phyloP scores from a whole-genome alignment of 30 jellyfish, hydroid and myxozoan genomes.

The Calvadosia cruxmelitensis region DNA sequence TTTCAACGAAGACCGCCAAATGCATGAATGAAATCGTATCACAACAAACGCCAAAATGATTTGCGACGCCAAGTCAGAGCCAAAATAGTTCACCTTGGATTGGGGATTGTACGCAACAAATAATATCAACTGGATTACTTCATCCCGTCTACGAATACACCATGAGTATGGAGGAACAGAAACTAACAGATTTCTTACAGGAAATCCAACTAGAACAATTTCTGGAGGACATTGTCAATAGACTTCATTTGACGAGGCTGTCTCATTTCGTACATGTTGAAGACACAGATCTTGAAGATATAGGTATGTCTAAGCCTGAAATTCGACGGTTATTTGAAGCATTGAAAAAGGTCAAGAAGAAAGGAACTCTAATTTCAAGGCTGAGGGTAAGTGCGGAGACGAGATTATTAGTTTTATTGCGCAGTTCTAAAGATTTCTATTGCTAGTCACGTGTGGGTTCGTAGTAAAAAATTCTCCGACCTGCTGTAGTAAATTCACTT shows the following conservation, averaged over 20 bases:
- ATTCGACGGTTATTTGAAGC: conserved; percentile 65
- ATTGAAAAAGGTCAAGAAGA: conserved; percentile 39
- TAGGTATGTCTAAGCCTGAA: conserved; percentile 93
- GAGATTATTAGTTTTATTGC: too few relatives aligned
- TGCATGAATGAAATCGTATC: not conserved
- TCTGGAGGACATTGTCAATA: conserved; percentile 19
- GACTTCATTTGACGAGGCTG: conserved; percentile 67
- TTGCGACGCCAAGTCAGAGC: too few relatives aligned
- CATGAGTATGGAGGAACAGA: conserved; percentile 34
- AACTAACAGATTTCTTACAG: conserved; percentile 36
- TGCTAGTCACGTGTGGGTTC: too few relatives aligned
- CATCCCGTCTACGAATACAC: too few relatives aligned
- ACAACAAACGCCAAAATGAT: not conserved
- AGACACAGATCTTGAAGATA: conserved; percentile 54
- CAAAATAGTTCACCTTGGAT: too few relatives aligned
- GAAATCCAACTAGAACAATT: conserved; percentile 81
- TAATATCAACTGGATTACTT: too few relatives aligned
- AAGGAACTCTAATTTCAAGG: conserved; percentile 1
- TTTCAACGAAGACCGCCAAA: not conserved
- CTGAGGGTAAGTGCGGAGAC: conserved; percentile 18
- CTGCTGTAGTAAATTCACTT: not conserved
- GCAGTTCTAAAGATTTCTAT: too few relatives aligned
- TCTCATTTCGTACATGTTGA: conserved; percentile 77
- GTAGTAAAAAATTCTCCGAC: not conserved
- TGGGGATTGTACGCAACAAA: too few relatives aligned